Evolutionary conservation across 2,113 vertebrate genomes (phyloP).

Genomic region (Daubentonia madagascariensis): DNA sequence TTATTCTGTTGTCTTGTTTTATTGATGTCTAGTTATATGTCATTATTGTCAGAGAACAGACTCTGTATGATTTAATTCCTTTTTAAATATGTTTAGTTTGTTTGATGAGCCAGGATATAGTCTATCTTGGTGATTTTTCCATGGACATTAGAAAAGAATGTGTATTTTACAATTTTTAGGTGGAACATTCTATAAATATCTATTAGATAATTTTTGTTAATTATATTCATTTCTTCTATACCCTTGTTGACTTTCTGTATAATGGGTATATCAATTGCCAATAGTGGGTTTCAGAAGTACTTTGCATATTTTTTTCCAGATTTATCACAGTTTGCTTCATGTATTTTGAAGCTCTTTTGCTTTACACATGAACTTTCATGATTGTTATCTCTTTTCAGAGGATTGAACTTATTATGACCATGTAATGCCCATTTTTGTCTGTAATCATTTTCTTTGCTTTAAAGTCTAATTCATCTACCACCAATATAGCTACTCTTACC

Average conservation of each 20-base stretch:
- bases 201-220: neutral
- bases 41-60: neutral
- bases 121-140: neutral
- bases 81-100: neutral
- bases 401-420: neutral
- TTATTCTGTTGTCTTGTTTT: neutral
- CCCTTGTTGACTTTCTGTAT: too few relatives aligned
- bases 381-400: neutral
- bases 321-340: neutral
- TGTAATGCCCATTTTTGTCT: neutral
- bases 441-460: neutral
- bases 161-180: neutral
- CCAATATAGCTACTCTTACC: neutral
- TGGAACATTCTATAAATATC: neutral
- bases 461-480: neutral
- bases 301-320: neutral
- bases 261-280: neutral
- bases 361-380: neutral
- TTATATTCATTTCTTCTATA: neutral
- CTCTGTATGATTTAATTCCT: neutral
- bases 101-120: neutral
- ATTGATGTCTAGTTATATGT: neutral
- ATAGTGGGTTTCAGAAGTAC: neutral
- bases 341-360: neutral
- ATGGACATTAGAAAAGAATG: neutral